These are phyloP conservation scores for Drosophila bocqueti DNA, from an alignment of 1,140 invertebrate genomes.

Conservation along the genomic window DNA sequence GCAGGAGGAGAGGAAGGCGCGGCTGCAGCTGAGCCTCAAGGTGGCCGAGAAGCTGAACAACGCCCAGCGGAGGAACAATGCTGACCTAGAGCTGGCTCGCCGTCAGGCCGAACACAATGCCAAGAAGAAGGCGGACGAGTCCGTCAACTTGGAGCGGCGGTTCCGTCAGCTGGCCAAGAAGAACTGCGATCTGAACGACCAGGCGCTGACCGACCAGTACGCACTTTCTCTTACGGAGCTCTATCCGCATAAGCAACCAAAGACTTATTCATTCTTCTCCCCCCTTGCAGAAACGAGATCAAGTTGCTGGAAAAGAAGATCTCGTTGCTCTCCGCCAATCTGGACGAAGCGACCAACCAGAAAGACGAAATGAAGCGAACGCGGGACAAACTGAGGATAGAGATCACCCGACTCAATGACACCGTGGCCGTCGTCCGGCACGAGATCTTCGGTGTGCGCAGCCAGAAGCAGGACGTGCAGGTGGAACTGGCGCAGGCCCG, in stretches of 20 bases:
- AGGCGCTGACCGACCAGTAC: conserved; percentile 11
- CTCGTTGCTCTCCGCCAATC: not conserved
- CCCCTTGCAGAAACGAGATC: conserved; percentile 33
- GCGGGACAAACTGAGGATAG: conserved; percentile 27
- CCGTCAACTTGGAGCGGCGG: conserved; percentile 31
- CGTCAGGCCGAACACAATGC: not conserved
- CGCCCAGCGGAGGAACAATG: not conserved
- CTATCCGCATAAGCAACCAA: too few relatives aligned
- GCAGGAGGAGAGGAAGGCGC: conserved; percentile 14
- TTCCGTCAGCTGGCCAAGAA: conserved; percentile 50
- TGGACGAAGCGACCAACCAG: conserved; percentile 28
- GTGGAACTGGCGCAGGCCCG: not conserved
- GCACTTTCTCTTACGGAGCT: too few relatives aligned
- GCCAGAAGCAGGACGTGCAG: conserved; percentile 30
- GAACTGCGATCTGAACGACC: conserved; percentile 29
- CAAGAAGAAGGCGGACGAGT: conserved; percentile 42
- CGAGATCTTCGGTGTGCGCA: conserved; percentile 15
- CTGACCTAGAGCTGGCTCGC: not conserved
- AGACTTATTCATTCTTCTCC: too few relatives aligned
- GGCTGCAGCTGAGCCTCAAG: not conserved
- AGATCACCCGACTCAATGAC: conserved; percentile 35
- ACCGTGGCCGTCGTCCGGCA: conserved; percentile 17
- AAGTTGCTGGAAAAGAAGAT: conserved; percentile 33
- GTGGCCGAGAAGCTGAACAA: not conserved
- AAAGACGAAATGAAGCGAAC: conserved; percentile 17